Base-by-base conservation (phyloP, 2,888 invertebrate species). In the Mesorhabditis sp. region DNA sequence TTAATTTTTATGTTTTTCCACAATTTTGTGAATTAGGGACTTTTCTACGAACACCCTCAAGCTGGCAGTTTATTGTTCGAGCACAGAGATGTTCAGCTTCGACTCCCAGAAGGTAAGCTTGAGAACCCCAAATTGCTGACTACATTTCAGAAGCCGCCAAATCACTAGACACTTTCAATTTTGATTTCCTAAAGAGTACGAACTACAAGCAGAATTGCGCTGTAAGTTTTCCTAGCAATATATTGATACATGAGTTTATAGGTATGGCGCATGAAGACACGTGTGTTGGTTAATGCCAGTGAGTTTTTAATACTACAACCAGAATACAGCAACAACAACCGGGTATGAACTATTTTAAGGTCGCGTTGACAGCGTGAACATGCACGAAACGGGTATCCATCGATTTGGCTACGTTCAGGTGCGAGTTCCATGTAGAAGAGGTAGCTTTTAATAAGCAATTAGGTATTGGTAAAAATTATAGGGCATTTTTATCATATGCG, bases 331-430 rank as follows among this genome's bases (percentile, higher is more conserved):
- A n/a, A n/a, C 15, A 15, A 10, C 15, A 15, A 15, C 7, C n/a
- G 7, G 7, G 10, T 50, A 50, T 13, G 7, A 10, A 50, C 7
- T 64, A 63, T 4, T 43, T 76, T 65, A 67, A 81, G 82, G 76
- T 62, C 77, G 84, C 15, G 83, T 83, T 1, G 82, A 84, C 65
- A 79, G 76, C 66, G 84, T 84, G 15, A 84, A 84, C 70, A 84
- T 84, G 84, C 84, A 84, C 67, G 84, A 84, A 70, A 83, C 83
- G 4, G 84, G 84, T n/a, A 82, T 85, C 45, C 83, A 83, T 70
- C 76, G 84, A 28, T 77, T 83, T 62, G 83, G 84, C 61, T 83
- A 79, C 68, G 82, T 83, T 6, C 83, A 83, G 66, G 80, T 80
- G 3, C 63, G 78, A 50, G 68, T 77, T 69, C 77, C 78, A 10